Percentiles rank a stretch among this genome's conserved stretches.
Evolutionary conservation across 2,888 invertebrate genomes (phyloP).

Genomic region (Eupithecia vulgata): DNA sequence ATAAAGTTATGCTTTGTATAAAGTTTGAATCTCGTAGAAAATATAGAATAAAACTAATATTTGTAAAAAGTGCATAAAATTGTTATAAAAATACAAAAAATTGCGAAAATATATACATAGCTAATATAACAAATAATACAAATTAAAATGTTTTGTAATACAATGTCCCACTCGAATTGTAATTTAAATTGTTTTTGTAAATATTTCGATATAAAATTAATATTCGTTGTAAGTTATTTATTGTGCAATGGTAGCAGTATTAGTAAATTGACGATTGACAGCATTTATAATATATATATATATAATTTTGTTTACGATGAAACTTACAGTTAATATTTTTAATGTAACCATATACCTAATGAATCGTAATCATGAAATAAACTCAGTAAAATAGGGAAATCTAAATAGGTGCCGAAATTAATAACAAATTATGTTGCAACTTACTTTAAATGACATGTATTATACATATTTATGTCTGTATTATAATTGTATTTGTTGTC

Average conservation of each 20-base stretch:
- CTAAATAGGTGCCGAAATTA: not conserved
- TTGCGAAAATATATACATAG: not conserved
- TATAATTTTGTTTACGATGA: too few species aligned
- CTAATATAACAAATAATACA: constrained; percentile 29
- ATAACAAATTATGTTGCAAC: not conserved
- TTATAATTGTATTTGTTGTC: constrained; percentile 44
- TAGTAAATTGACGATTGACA: constrained; percentile 64
- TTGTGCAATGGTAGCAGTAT: constrained; percentile 84
- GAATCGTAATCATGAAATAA: too few species aligned
- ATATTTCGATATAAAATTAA: constrained; percentile 58
- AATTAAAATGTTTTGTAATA: constrained; percentile 45
- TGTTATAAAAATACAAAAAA: constrained; percentile 8
- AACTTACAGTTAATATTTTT: not conserved
- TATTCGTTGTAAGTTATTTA: constrained; percentile 74
- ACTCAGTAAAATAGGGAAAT: not conserved
- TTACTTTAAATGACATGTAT: not conserved
- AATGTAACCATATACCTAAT: too few species aligned
- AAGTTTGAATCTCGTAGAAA: not conserved
- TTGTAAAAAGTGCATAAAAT: constrained; percentile 30
- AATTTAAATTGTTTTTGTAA: constrained; percentile 57
- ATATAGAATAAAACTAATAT: not conserved
- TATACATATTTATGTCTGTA: not conserved
- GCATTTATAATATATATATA: too few species aligned
- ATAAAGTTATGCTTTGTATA: constrained; percentile 21
- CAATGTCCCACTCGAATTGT: constrained; percentile 65